Evolutionary conservation across 1,140 invertebrate genomes (phyloP), one percentile per base, ranked within the genome.

Genomic region (Cydia fagiglandana): DNA sequence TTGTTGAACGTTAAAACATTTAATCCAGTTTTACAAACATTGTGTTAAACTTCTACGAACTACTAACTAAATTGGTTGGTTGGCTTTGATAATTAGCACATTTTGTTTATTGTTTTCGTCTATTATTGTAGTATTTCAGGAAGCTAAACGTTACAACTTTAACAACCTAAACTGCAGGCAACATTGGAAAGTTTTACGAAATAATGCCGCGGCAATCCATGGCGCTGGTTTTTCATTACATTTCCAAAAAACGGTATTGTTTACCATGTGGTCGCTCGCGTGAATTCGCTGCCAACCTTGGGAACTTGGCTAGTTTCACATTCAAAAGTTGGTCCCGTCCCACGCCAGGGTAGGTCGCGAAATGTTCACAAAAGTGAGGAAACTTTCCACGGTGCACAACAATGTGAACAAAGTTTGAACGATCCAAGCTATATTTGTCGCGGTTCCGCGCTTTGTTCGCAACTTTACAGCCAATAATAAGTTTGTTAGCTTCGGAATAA

Each of bases 381-480:
- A 90, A 88, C 78, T 90, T 88, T 64, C 75, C 75, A 45, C 81
- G 81, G 81, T 77, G 79, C 83, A 86, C 81, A 85, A 84, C 81
- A 80, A 82, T 79, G 76, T 76, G 78, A 80, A 76, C 79, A 82
- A 87, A 90, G 80, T 90, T 89, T 53, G 79, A 80, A 76, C 81
- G 81, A 84, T 85, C 83, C 84, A 45, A 81, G 80, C 81, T 84
- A 87, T 89, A 89, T 88, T 88, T 85, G 86, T 82, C 83, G 80
- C 68, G 78, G 79, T 75, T 73, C 80, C 81, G 76, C 76, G 81
- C 79, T 79, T 70, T 79, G 81, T 82, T 81, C 79, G 74, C 74
- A 85, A 86, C 85, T 85, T 82, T 61, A 50, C 73, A 87, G 84
- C 81, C 84, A 86, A 88, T 88, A 89, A 80, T 83, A 84, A 85